Evolutionary conservation across 2,113 vertebrate genomes (phyloP).

Genomic region (Triplophysa tibetana): DNA sequence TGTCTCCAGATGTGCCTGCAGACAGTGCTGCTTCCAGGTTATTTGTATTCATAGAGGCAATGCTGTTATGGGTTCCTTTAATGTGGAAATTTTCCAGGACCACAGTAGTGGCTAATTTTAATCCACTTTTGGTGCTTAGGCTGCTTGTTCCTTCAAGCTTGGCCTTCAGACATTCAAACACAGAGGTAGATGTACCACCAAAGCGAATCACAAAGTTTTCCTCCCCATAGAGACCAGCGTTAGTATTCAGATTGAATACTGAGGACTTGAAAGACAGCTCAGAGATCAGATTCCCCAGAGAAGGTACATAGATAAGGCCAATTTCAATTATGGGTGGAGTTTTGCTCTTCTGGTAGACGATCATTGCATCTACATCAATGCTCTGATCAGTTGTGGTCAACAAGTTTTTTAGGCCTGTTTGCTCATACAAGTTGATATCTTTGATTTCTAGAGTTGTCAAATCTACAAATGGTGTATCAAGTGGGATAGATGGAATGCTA

Average conservation of each 20-base stretch:
- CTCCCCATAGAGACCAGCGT: slow-evolving; percentile 78
- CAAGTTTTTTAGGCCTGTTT: slow-evolving; percentile 78
- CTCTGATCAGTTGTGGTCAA: slow-evolving; percentile 84
- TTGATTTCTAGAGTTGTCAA: slow-evolving; percentile 75
- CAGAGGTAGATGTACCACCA: slow-evolving; percentile 79
- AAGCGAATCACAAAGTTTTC: slow-evolving; percentile 84
- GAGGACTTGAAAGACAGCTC: slow-evolving; percentile 90
- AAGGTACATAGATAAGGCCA: slow-evolving; percentile 71
- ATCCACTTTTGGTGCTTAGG: slow-evolving; percentile 81
- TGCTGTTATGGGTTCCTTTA: slow-evolving; percentile 83
- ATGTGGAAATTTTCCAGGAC: slow-evolving; percentile 79
- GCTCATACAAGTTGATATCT: slow-evolving; percentile 84
- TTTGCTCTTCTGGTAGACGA: slow-evolving; percentile 83
- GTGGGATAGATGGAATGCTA: slow-evolving; percentile 74
- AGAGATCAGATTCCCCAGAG: slow-evolving; percentile 81
- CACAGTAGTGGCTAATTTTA: slow-evolving; percentile 85
- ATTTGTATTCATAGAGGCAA: slow-evolving; percentile 76
- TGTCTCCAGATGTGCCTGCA: slow-evolving; percentile 71
- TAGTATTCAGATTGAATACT: slow-evolving; percentile 81
- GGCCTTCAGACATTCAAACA: slow-evolving; percentile 79
- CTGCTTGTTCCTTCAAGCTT: slow-evolving; percentile 87
- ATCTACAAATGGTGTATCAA: slow-evolving; percentile 72
- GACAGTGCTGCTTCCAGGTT: slow-evolving; percentile 72
- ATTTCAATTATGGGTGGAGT: slow-evolving; percentile 65
- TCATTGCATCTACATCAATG: slow-evolving; percentile 79